A percentile compares a stretch with the other conserved stretches of the same genome.
phyloP scores from a whole-genome alignment of 2,888 invertebrate genomes.

The Drosophila pullipes region DNA sequence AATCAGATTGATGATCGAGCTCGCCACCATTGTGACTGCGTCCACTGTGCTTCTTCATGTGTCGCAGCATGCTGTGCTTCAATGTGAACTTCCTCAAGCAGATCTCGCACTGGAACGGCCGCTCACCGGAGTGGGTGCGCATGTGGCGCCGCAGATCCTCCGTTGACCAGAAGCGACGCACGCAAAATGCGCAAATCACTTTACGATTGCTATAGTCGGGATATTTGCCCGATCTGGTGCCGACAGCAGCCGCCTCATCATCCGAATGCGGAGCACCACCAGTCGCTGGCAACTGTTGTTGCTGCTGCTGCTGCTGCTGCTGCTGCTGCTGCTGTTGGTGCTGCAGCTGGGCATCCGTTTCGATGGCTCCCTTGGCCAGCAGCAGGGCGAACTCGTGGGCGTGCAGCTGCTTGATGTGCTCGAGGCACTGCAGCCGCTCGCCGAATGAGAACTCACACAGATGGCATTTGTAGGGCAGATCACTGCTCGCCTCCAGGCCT shows the following conservation, averaged over 20 bases:
- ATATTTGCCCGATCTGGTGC: conserved; percentile 88
- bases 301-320: neutral
- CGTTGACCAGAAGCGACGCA: conserved; percentile 97
- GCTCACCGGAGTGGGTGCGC: conserved; percentile 96
- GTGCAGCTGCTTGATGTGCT: conserved; percentile 92
- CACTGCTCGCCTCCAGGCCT: conserved; percentile 74
- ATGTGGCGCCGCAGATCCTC: conserved; percentile 97
- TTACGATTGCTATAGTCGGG: conserved; percentile 95
- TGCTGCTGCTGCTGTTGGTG: conserved; percentile 11
- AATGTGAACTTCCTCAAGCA: conserved; percentile 95
- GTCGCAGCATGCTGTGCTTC: conserved; percentile 97
- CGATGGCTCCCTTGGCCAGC: conserved; percentile 92
- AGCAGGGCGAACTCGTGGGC: conserved; percentile 92
- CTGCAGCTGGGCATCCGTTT: conserved; percentile 70
- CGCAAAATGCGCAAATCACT: conserved; percentile 96
- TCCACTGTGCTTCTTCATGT: conserved; percentile 94
- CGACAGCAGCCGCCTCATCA: conserved; percentile 86
- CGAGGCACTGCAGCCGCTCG: conserved; percentile 92
- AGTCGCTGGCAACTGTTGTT: neutral
- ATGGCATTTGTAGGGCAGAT: conserved; percentile 95
- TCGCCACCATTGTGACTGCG: conserved; percentile 86
- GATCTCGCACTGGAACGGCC: conserved; percentile 96
- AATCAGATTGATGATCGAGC: conserved; percentile 76
- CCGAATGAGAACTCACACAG: conserved; percentile 95
- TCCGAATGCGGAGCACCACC: conserved; percentile 38